phyloP scores from a whole-genome alignment of 1,140 invertebrate genomes.

The Ostrea edulis region DNA sequence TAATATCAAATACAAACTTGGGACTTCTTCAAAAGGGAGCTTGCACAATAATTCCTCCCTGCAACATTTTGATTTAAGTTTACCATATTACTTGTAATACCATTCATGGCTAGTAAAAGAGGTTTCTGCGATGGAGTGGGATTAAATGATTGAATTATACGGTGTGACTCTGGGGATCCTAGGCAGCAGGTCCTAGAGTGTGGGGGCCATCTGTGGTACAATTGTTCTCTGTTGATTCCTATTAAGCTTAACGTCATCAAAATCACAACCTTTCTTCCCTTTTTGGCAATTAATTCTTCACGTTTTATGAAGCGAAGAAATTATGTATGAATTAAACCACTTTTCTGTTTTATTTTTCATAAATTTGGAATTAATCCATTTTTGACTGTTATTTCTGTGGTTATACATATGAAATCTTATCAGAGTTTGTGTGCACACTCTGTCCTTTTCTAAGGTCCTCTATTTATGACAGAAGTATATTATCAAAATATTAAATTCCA shows the following conservation, averaged over 20 bases:
- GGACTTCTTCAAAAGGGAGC: background rate
- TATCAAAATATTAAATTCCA: too few species aligned
- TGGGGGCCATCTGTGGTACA: slow-evolving; percentile 27
- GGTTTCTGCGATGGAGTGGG: background rate
- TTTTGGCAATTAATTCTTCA: background rate
- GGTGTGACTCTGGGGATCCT: background rate
- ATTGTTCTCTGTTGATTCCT: slow-evolving; percentile 19
- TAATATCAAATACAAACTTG: slow-evolving; percentile 6
- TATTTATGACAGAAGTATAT: too few species aligned
- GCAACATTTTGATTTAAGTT: slow-evolving; percentile 35
- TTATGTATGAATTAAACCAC: background rate
- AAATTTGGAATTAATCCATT: background rate
- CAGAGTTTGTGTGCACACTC: too few species aligned
- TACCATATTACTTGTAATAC: slow-evolving; percentile 3
- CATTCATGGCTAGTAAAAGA: background rate
- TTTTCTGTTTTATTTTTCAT: too few species aligned
- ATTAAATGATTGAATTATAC: slow-evolving; percentile 24
- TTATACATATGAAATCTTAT: background rate
- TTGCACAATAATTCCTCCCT: slow-evolving; percentile 20
- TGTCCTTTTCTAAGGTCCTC: too few species aligned
- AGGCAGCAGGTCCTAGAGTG: slow-evolving; percentile 20
- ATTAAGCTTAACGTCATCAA: background rate
- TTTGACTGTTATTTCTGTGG: background rate
- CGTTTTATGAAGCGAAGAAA: background rate
- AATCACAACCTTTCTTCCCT: background rate